Conservation (phyloP, 2,113 vertebrate species). For the Cinclus mexicanus region DNA sequence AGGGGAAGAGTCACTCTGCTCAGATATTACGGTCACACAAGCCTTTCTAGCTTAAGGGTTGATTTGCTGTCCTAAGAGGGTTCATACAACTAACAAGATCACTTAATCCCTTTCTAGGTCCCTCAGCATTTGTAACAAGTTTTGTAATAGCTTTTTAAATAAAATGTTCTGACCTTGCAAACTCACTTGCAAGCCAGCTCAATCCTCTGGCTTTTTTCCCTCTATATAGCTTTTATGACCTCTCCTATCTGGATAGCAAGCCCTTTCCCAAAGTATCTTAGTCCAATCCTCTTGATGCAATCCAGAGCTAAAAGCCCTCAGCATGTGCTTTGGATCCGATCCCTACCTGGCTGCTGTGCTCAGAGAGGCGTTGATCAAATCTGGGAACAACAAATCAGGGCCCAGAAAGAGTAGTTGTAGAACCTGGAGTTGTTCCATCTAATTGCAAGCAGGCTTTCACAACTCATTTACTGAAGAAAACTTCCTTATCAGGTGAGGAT, state of each 20-base stretch:
- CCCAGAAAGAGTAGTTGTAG: conserved; percentile 21
- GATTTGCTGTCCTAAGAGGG: conserved; percentile 19
- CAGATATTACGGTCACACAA: background rate
- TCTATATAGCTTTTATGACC: conserved; percentile 58
- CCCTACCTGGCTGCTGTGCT: conserved; percentile 56
- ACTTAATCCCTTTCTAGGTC: conserved; percentile 49
- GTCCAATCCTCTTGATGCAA: conserved; percentile 47
- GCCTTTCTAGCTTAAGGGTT: background rate
- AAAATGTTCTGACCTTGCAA: conserved; percentile 56
- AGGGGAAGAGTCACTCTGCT: conserved; percentile 55
- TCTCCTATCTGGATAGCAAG: conserved; percentile 53
- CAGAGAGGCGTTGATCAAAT: conserved; percentile 39
- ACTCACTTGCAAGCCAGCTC: conserved; percentile 41
- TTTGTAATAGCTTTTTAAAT: conserved; percentile 53
- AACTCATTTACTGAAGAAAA: conserved; percentile 54
- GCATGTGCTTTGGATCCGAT: conserved; percentile 30
- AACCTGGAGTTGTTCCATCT: conserved; percentile 48
- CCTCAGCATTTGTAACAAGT: conserved; percentile 30
- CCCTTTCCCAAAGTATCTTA: conserved; percentile 36
- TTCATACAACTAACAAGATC: background rate
- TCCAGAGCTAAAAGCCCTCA: conserved; percentile 56
- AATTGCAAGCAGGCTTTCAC: conserved; percentile 61
- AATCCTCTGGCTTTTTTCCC: conserved; percentile 47
- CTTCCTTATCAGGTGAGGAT: conserved; percentile 63
- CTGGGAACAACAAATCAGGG: conserved; percentile 47